phyloP scores from a whole-genome alignment of 92 coral and sea anemone species.

The Epizoanthus stellaris region DNA sequence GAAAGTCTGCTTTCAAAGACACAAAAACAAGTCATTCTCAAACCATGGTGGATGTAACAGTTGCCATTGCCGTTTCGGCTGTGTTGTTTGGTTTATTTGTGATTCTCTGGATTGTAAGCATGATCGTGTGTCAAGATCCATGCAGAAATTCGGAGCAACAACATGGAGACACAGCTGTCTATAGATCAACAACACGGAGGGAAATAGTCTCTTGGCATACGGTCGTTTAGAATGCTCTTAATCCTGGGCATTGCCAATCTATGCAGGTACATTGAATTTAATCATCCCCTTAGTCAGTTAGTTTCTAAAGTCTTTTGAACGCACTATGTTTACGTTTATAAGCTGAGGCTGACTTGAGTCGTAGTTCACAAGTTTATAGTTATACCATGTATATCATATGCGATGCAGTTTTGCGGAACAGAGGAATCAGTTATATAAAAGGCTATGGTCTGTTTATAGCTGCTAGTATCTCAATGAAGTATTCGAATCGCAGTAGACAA shows the following conservation, averaged over 20 bases:
- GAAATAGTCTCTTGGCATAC: constrained; percentile 34
- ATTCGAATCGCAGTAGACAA: too few relatives aligned
- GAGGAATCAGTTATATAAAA: too few relatives aligned
- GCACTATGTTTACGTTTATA: too few relatives aligned
- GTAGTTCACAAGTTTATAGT: too few relatives aligned
- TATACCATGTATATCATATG: too few relatives aligned
- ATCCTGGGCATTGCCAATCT: not conserved
- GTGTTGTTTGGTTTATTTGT: constrained; percentile 31
- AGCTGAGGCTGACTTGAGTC: too few relatives aligned
- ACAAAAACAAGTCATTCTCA: not conserved
- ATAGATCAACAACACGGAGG: not conserved
- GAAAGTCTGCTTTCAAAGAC: not conserved
- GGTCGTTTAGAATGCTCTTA: not conserved
- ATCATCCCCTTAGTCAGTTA: too few relatives aligned
- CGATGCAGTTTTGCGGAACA: too few relatives aligned
- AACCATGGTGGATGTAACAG: constrained; percentile 22
- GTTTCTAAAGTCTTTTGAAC: too few relatives aligned
- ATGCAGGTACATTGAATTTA: not conserved
- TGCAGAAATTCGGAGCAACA: not conserved
- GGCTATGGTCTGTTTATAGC: too few relatives aligned
- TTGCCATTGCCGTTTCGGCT: constrained; percentile 20
- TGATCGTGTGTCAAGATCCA: constrained; percentile 13
- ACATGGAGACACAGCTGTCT: constrained; percentile 9
- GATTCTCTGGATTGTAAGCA: constrained; percentile 8
- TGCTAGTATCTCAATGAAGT: too few relatives aligned